Percentiles rank a stretch among this genome's conserved stretches.
Evolutionary conservation across 1,140 invertebrate species (phyloP).

Genomic region (Pentalonia nigronervosa): DNA sequence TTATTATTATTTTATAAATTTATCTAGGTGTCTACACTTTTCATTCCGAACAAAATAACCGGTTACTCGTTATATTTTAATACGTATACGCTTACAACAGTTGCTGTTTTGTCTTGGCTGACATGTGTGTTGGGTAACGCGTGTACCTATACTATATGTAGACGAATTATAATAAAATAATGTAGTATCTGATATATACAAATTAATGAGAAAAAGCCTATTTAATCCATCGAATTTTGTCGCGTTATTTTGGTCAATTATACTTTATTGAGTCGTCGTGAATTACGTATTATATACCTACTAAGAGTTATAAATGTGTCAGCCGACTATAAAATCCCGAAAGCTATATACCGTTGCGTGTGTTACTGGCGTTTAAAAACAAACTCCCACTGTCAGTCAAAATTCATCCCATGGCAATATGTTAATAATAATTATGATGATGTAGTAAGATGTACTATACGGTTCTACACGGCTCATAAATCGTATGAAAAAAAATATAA

Average conservation of each 20-base stretch:
- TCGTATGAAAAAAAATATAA: background rate
- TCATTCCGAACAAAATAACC: conserved; percentile 4
- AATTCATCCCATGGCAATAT: background rate
- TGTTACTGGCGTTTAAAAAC: background rate
- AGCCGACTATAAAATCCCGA: background rate
- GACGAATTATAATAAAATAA: background rate
- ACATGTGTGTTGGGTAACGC: background rate
- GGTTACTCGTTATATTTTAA: background rate
- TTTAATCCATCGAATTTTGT: background rate
- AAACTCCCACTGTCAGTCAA: background rate
- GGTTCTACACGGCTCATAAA: background rate
- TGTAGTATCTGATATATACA: background rate
- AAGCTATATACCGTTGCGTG: background rate
- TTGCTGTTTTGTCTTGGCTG: background rate
- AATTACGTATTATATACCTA: background rate
- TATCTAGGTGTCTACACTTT: background rate
- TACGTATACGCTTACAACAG: background rate
- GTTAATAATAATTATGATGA: too few species aligned
- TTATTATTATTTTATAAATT: background rate
- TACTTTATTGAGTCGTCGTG: background rate
- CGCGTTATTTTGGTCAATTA: too few species aligned
- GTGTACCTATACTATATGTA: background rate
- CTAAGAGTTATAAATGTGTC: background rate
- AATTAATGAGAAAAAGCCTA: background rate
- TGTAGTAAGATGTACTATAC: background rate